Evolutionary conservation across 2,113 vertebrate species (phyloP).

Genomic region (Dipodomys merriami): DNA sequence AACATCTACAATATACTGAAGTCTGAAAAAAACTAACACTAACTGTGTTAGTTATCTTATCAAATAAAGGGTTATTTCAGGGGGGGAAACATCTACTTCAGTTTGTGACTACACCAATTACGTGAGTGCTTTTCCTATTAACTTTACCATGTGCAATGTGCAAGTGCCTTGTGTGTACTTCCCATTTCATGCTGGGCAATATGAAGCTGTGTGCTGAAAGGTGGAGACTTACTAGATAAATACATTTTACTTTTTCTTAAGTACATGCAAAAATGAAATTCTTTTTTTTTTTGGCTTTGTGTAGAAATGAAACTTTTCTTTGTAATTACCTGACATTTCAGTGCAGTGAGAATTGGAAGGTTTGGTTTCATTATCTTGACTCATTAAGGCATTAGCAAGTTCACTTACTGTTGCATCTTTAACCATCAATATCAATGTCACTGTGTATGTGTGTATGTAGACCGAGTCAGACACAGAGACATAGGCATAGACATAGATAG

Average conservation of each 20-base stretch:
- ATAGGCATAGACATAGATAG: no score
- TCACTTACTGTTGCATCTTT: neutral
- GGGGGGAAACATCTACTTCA: neutral
- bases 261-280: neutral
- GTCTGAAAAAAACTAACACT: neutral
- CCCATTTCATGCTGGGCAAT: neutral
- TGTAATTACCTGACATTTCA: neutral
- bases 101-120: neutral
- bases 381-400: neutral
- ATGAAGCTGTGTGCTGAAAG: neutral
- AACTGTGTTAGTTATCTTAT: neutral
- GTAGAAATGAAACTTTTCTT: neutral
- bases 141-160: neutral
- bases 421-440: neutral
- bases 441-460: neutral
- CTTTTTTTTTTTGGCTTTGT: neutral
- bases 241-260: neutral
- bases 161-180: neutral
- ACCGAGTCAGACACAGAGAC: no score
- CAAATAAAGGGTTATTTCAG: neutral
- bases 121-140: neutral
- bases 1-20: neutral
- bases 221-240: constrained; percentile 27
- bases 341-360: neutral
- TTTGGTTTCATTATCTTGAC: neutral